phyloP scores from a whole-genome alignment of 2,888 invertebrate species.

The Eudasyphora cyanicolor region DNA sequence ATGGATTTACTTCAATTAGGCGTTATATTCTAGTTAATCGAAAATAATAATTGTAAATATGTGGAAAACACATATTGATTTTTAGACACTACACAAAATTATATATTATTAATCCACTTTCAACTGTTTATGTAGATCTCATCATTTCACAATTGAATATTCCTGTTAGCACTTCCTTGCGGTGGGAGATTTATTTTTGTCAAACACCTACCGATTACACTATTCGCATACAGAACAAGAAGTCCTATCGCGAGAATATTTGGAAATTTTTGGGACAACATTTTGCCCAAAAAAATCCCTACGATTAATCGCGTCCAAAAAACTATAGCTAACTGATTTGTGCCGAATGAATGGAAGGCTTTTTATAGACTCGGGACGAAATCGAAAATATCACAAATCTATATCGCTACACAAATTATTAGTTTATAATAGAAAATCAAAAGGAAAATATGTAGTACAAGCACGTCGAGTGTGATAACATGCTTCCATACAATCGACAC shows the following conservation, averaged over 20 bases:
- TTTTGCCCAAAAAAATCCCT: background rate
- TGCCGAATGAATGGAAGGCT: background rate
- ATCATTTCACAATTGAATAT: no score
- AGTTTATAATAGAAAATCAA: background rate
- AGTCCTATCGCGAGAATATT: background rate
- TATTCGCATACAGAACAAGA: background rate
- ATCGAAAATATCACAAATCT: background rate
- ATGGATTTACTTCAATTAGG: no score
- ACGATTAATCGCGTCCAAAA: background rate
- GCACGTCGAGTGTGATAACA: background rate
- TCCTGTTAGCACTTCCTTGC: no score
- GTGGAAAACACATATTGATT: no score
- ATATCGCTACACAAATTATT: background rate
- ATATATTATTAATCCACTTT: no score
- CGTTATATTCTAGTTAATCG: no score
- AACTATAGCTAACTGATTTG: background rate
- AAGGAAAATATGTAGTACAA: background rate
- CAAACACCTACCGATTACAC: background rate
- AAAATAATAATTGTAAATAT: no score
- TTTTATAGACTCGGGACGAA: background rate
- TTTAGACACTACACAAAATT: no score
- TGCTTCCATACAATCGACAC: background rate
- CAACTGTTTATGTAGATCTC: no score
- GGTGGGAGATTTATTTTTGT: background rate
- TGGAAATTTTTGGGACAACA: background rate